These are phyloP conservation scores for Holocentrus rufus DNA, from an alignment of 2,797 vertebrate species.

Conservation along the genomic window DNA sequence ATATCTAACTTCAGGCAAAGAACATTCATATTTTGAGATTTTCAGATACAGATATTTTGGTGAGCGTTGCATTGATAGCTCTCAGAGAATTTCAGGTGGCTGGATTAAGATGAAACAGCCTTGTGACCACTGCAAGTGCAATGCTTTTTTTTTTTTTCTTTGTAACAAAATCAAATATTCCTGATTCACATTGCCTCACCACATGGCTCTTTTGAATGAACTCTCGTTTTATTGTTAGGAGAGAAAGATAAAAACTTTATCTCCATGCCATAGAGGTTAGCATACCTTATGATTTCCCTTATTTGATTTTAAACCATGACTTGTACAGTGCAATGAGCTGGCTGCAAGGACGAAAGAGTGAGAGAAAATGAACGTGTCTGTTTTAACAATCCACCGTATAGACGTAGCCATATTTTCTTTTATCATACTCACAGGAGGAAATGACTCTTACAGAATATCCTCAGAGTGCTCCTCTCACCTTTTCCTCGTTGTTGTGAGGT, in stretches of 20 bases:
- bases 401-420: conserved; percentile 29
- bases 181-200: conserved; percentile 10
- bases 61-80: conserved; percentile 46
- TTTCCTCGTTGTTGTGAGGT: conserved; percentile 53
- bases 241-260: conserved; percentile 11
- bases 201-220: conserved; percentile 28
- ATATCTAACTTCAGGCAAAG: conserved; percentile 45
- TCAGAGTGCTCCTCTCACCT: conserved; percentile 10
- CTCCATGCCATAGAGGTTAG: background rate
- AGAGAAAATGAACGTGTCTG: conserved; percentile 28
- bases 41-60: conserved; percentile 57
- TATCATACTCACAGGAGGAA: conserved; percentile 32
- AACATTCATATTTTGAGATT: conserved; percentile 53
- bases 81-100: conserved; percentile 26
- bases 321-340: conserved; percentile 1
- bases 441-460: conserved; percentile 55
- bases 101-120: conserved; percentile 8
- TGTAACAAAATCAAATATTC: conserved; percentile 32
- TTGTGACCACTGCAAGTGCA: no score
- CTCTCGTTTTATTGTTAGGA: conserved; percentile 28
- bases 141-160: background rate
- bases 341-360: background rate
- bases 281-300: conserved; percentile 6
- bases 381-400: conserved; percentile 36
- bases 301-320: conserved; percentile 20